Conservation (phyloP, 37 sponge, comb jelly and placozoan species). For the Haliclona indistincta region DNA sequence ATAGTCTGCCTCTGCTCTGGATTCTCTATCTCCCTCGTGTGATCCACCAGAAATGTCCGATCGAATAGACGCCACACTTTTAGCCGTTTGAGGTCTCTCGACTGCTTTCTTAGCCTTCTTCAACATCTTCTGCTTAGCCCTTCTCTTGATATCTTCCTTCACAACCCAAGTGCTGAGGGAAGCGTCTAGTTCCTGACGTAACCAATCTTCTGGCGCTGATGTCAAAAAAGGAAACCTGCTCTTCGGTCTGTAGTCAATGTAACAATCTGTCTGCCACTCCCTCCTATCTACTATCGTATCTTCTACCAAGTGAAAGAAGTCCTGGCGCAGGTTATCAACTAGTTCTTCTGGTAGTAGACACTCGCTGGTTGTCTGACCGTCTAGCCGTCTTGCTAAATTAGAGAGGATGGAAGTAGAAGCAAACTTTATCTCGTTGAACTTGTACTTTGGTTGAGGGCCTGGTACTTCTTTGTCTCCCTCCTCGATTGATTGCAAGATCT, state of each 20-base stretch:
- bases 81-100: slow-evolving; percentile 44
- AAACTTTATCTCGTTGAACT: slow-evolving; percentile 48
- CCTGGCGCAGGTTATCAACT: slow-evolving; percentile 27
- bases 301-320: slow-evolving; percentile 33
- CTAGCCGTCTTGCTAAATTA: slow-evolving; percentile 6
- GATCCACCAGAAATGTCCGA: slow-evolving; percentile 39
- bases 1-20: slow-evolving; percentile 25
- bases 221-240: slow-evolving; percentile 60
- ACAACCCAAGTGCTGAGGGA: not conserved
- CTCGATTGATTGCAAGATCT: not conserved
- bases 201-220: slow-evolving; percentile 27
- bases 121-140: not conserved
- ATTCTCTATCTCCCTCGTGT: slow-evolving; percentile 33
- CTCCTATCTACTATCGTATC: slow-evolving; percentile 57
- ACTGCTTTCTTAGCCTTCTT: slow-evolving; percentile 5
- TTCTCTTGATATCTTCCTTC: not conserved
- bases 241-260: slow-evolving; percentile 44
- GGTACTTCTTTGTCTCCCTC: not conserved
- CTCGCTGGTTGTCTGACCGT: not conserved
- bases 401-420: slow-evolving; percentile 44
- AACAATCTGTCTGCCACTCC: slow-evolving; percentile 93
- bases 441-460: slow-evolving; percentile 13
- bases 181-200: not conserved
- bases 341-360: slow-evolving; percentile 28
- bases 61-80: slow-evolving; percentile 38